Evolutionary conservation across 2,888 invertebrate genomes (phyloP), one percentile per base, ranked within the genome.

Genomic region (Eupithecia centaureata): DNA sequence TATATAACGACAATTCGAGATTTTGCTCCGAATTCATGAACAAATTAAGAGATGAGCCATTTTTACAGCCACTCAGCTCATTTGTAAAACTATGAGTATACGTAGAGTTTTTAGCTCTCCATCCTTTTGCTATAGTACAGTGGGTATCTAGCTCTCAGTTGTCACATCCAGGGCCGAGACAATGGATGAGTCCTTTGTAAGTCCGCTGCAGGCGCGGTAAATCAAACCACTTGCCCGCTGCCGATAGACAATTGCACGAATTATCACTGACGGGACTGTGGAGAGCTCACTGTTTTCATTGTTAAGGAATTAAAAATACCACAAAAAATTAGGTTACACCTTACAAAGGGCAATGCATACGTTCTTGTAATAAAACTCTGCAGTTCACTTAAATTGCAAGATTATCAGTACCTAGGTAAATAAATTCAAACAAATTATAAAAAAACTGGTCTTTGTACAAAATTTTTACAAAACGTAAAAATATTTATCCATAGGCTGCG

Each of bases 181-280:
- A 72, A 72, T 72, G 65, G 57, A 68, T 63, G 63, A 67, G 63
- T 61, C 67, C 72, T 70, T 69, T 69, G 71, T 65, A 42, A 52
- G 70, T 67, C 70, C 66, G 51, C 38, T 58, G 61, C 70, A 70
- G 63, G 51, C 68, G 61, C 61, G 57, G 63, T 71, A 71, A 71
- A 71, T 71, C 71, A 71, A 61, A 32, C 57, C 32, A 57, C 57
- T 32, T 30, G 57, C n/a, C 47, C 47, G 61, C 52, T 56, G 58
- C 38, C 58, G 33, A 47, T 54, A 65, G 62, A 65, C 62, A 60
- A 60, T 64, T 42, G 65, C 60, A 57, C 25, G 63, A 59, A 52
- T 63, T 65, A 65, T 59, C 15, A 27, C 52, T 12, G n/a, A 30
- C 18, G 27, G 7, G 27, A 52, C 52, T 27, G 27, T n/a, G 27